These are phyloP conservation scores for Leptogaster cylindrica DNA, from an alignment of 2,888 invertebrate genomes.

Conservation along the genomic window DNA sequence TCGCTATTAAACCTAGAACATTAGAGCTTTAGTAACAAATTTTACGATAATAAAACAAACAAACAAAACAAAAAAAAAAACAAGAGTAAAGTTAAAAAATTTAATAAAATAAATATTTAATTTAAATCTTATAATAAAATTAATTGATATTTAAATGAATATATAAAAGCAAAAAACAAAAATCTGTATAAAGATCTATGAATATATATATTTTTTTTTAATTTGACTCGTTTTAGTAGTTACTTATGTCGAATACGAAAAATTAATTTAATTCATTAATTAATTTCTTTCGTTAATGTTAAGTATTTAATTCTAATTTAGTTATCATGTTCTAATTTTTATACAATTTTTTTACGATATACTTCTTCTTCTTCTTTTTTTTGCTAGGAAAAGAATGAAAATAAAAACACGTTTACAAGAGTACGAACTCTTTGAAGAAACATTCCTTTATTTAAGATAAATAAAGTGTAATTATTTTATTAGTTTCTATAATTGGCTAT, in stretches of 20 bases:
- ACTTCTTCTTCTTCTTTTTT: too few relatives aligned
- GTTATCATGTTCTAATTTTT: constrained; percentile 45
- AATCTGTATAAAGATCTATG: constrained; percentile 42
- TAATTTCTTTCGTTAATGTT: constrained; percentile 34
- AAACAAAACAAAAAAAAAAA: constrained; percentile 39
- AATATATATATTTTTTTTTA: constrained; percentile 45
- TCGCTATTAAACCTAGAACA: constrained; percentile 43
- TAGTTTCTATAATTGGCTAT: background rate
- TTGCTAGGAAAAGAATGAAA: constrained; percentile 1
- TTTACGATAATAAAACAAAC: constrained; percentile 37
- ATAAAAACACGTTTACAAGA: constrained; percentile 6
- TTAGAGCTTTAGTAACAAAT: constrained; percentile 42
- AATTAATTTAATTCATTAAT: constrained; percentile 16
- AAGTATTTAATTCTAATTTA: constrained; percentile 45
- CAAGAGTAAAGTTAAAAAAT: constrained; percentile 25
- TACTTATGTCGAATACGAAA: constrained; percentile 37
- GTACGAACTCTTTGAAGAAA: constrained; percentile 17
- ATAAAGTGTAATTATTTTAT: constrained; percentile 14
- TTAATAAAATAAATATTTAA: constrained; percentile 39
- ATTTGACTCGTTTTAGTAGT: constrained; percentile 48
- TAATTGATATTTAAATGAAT: constrained; percentile 37
- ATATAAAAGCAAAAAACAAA: constrained; percentile 13
- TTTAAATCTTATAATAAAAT: constrained; percentile 39
- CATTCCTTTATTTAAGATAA: constrained; percentile 13
- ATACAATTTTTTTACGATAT: constrained; percentile 40